Base-by-base conservation (phyloP, 37 sponge, comb jelly and placozoan species). In the Ianthella basta region DNA sequence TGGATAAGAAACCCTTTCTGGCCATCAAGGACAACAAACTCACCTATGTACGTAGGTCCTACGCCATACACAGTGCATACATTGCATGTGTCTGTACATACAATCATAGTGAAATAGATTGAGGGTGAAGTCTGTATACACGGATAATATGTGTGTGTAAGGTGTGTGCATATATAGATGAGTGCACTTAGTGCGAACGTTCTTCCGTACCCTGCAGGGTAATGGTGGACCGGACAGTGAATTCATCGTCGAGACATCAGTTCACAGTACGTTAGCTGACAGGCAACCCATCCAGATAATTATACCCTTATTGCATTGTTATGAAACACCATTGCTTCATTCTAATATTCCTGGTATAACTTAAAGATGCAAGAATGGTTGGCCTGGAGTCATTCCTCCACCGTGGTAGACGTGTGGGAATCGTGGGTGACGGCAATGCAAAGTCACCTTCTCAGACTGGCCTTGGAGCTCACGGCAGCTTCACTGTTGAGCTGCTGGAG, bases 151-250 rank as follows among this genome's bases (percentile, higher is more conserved):
- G n/a, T n/a, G n/a, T n/a, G n/a, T n/a, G n/a, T n/a, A n/a, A n/a
- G n/a, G n/a, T n/a, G n/a, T n/a, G n/a, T n/a, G n/a, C n/a, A n/a
- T n/a, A n/a, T n/a, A n/a, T n/a, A n/a, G n/a, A n/a, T n/a, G n/a
- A n/a, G n/a, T n/a, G n/a, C n/a, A n/a, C n/a, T n/a, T n/a, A n/a
- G n/a, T n/a, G n/a, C n/a, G n/a, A n/a, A n/a, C n/a, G n/a, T n/a
- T n/a, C n/a, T n/a, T n/a, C n/a, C n/a, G n/a, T 27, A 66, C 27
- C 67, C 18, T 60, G 12, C 64, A 91, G 91, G 91, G 81, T 44
- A 40, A 65, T 23, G 88, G 88, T 33, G 91, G 87, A 39, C 91
- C 91, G 1, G 87, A 68, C 67, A 84, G 88, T 84, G 88, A 91
- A 59, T 91, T 91, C 55, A 44, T 23, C 13, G 59, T 90, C 0